Evolutionary conservation across 2,797 vertebrate species (phyloP).

Genomic region (Limnodromus scolopaceus): DNA sequence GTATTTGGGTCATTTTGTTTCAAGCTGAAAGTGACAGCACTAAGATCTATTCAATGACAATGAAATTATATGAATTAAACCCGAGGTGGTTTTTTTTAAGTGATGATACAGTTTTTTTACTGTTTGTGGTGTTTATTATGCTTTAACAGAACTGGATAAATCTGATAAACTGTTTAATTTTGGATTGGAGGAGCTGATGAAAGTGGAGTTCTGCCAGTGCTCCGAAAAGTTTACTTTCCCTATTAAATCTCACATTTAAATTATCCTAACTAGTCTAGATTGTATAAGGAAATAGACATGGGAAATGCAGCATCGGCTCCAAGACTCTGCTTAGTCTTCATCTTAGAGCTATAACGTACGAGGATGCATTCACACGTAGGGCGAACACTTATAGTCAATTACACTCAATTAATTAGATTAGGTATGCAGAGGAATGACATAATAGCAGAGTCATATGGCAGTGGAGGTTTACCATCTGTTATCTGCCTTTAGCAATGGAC

Average conservation of each 20-base stretch:
- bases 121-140: not conserved
- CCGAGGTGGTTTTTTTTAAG: not conserved
- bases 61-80: not conserved
- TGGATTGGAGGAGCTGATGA: not conserved
- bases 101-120: not conserved
- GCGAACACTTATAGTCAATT: constrained; percentile 49
- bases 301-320: not conserved
- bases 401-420: constrained; percentile 47
- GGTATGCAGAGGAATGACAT: constrained; percentile 24
- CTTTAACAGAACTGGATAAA: not conserved
- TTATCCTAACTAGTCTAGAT: not conserved
- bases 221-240: not conserved
- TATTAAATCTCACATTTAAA: not conserved
- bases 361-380: not conserved
- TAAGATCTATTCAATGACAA: not conserved
- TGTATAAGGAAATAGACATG: not conserved
- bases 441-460: constrained; percentile 52
- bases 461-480: constrained; percentile 38
- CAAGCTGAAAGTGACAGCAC: not conserved
- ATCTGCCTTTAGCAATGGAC: constrained; percentile 22
- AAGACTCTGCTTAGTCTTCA: not conserved
- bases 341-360: not conserved
- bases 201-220: not conserved
- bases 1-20: not conserved
- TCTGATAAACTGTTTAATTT: not conserved